Evolutionary conservation across 2,888 invertebrate species (phyloP), one percentile per base, ranked within the genome.

Genomic region (Cataglyphis albicans): DNA sequence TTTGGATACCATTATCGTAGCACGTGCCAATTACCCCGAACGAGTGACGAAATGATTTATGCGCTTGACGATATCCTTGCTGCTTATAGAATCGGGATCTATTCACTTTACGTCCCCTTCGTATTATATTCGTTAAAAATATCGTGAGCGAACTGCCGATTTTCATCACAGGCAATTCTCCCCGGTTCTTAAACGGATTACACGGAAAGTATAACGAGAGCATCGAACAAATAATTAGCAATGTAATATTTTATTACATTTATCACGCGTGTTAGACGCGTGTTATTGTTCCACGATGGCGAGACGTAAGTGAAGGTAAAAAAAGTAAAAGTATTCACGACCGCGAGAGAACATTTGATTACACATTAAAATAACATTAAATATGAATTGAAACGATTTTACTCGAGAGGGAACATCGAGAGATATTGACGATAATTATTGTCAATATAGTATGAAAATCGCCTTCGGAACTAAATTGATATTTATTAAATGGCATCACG

Each of bases 1-100:
- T 91, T 91, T 88, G 88, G 88, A 91, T 91, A 91, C 89, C 89
- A 88, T 90, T 92, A 91, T 84, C 90, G 84, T 88, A 82, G 86
- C 89, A 87, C 89, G 91, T 84, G 90, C 92, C 91, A 91, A 92
- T 93, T 93, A 92, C 88, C 88, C 86, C 72, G 86, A 89, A 89
- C 90, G 90, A 81, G 87, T 88, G 70, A 84, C 67, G 87, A 88
- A 91, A 92, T 91, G 91, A 92, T 92, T 92, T 92, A 92, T 92
- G 90, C 85, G 85, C 82, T 78, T 84, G 25, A 25, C 82, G 83
- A 73, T 80, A 80, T 74, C 61, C 21, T 59, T 15, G 64, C 35
- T 61, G 44, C 52, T 81, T 44, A 29, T 68, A 25, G 32, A 48
- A 44, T 52, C 55, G 59, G 59, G 32, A 2, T 74, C 41, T 32